phyloP scores from a whole-genome alignment of 2,797 vertebrate genomes.

The Scolopax bukidnonensis region DNA sequence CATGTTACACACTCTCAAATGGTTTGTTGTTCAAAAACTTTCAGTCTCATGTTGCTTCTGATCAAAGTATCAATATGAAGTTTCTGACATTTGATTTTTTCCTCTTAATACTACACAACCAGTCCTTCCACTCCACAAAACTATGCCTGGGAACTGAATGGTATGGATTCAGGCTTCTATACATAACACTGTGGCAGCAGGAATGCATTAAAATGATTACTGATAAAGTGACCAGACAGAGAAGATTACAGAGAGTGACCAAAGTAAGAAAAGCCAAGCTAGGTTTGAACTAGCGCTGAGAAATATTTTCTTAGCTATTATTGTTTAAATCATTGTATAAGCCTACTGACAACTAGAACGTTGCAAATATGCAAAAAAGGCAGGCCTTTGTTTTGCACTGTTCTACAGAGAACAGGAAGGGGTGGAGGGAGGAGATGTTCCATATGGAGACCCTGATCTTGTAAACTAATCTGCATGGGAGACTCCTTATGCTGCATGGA shows the following conservation, averaged over 20 bases:
- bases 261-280: not conserved
- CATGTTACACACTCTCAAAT: slow-evolving; percentile 80
- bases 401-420: not conserved
- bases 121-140: not conserved
- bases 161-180: not conserved
- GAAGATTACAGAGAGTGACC: not conserved
- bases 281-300: not conserved
- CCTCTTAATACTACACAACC: not conserved
- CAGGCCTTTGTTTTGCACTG: slow-evolving; percentile 10
- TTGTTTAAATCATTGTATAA: not conserved
- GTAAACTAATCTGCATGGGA: slow-evolving; percentile 54
- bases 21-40: slow-evolving; percentile 82
- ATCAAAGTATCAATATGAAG: slow-evolving; percentile 71
- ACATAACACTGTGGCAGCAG: not conserved
- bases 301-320: not conserved
- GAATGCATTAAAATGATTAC: not conserved
- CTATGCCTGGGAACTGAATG: not conserved
- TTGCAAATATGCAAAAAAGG: not conserved
- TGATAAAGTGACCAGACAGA: not conserved
- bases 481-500: slow-evolving; percentile 45
- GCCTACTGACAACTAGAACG: not conserved
- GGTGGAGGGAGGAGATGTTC: slow-evolving; percentile 36
- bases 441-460: slow-evolving; percentile 49
- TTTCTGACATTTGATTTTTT: slow-evolving; percentile 50
- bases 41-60: slow-evolving; percentile 69